These are phyloP conservation scores for Acanthosepion esculentum DNA, from an alignment of 2,888 invertebrate genomes.

Conservation along the genomic window DNA sequence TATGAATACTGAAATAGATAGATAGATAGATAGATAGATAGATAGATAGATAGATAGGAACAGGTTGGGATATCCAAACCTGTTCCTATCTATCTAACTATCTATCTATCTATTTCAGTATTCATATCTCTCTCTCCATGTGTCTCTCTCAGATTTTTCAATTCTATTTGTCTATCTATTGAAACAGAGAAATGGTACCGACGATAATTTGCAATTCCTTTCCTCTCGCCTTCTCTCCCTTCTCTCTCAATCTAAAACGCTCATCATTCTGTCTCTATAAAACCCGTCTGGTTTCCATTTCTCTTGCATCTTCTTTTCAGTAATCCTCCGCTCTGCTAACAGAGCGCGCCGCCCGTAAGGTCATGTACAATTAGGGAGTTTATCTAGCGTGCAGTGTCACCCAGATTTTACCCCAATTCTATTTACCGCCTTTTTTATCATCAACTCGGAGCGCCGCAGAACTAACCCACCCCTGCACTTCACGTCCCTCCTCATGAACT, in stretches of 20 bases:
- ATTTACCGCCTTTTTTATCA: background rate
- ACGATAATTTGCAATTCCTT: too few relatives aligned
- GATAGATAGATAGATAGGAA: too few relatives aligned
- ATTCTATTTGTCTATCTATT: too few relatives aligned
- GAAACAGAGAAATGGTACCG: too few relatives aligned
- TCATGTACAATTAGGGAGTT: background rate
- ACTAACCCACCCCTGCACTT: background rate
- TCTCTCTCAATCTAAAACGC: too few relatives aligned
- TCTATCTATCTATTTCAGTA: background rate
- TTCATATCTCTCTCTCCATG: background rate
- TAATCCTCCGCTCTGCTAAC: background rate
- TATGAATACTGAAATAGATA: too few relatives aligned
- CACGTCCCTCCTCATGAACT: background rate
- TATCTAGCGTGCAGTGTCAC: conserved; percentile 20
- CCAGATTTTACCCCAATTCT: background rate
- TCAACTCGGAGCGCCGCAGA: background rate
- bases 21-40: too few relatives aligned
- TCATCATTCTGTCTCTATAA: too few relatives aligned
- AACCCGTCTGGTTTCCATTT: background rate
- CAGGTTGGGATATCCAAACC: background rate
- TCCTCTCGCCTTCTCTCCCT: too few relatives aligned
- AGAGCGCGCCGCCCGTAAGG: background rate
- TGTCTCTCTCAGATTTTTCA: too few relatives aligned
- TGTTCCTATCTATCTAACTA: background rate
- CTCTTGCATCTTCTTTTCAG: background rate